Base-by-base conservation (phyloP, 2,113 vertebrate species). In the Tiliqua scincoides region DNA sequence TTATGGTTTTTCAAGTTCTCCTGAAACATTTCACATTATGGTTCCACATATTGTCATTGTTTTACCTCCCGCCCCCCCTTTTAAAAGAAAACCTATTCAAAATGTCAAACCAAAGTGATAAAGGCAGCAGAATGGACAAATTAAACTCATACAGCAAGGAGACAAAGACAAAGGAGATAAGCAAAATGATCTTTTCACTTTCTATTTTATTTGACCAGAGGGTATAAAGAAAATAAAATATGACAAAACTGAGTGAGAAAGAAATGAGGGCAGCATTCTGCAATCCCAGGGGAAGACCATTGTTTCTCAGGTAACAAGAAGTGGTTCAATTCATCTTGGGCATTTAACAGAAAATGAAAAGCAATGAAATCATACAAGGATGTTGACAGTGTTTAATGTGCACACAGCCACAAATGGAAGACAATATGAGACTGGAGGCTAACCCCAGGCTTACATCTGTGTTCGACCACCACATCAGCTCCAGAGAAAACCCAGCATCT, bases 191-290 rank as follows among this genome's bases (percentile, higher is more conserved):
- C 32, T 67, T 88, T 72, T 80, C 1, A 5, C 84, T 74, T 87
- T 76, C 88, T 85, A 81, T 88, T 95, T 95, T 94, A 94, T 96
- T 96, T 89, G 83, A 90, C 89, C 25, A 87, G 65, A 91, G 76
- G 73, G 43, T 61, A 54, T 32, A n/a, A 81, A 23, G 72, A 71
- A 18, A 68, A 25, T 37, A 80, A 90, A 3, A 67, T 25, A 14
- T 2, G 5, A 67, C 74, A 87, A 83, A 2, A 0, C 70, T 15
- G 40, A 27, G 20, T 52, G 90, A 91, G 90, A 90, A 71, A 82
- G 0, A 18, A 82, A 90, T 67, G 52, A 85, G 25, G 85, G 18
- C 88, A 86, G 54, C 20, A 54, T 84, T 91, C 79, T 71, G 35
- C 89, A 76, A 86, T 85, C 80, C 82, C 78, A 86, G 6, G 0